These are phyloP conservation scores for Resseliella maxima DNA, from an alignment of 2,888 invertebrate genomes.

Conservation along the genomic window DNA sequence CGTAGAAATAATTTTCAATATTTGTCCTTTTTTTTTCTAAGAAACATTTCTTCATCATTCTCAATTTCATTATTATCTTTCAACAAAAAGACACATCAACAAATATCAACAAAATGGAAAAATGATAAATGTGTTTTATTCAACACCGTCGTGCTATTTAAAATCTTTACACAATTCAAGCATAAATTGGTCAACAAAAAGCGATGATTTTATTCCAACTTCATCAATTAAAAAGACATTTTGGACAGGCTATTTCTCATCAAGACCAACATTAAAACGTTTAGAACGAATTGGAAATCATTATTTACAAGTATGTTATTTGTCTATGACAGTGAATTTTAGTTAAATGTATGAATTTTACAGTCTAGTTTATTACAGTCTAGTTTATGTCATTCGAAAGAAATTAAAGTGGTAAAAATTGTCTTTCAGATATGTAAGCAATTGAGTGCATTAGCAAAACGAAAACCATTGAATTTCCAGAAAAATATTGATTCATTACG, in stretches of 20 bases:
- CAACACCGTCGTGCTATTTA: constrained; percentile 87
- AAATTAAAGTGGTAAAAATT: too few relatives aligned
- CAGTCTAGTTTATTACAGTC: too few relatives aligned
- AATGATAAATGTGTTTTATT: constrained; percentile 83
- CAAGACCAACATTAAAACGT: constrained; percentile 82
- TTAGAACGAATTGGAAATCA: constrained; percentile 81
- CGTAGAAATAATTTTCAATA: background rate
- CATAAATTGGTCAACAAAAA: constrained; percentile 76
- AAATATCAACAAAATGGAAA: constrained; percentile 71
- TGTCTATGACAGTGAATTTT: too few relatives aligned
- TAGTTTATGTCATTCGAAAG: too few relatives aligned
- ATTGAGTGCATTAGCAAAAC: constrained; percentile 73
- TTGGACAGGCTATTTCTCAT: constrained; percentile 94
- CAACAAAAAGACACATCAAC: constrained; percentile 72
- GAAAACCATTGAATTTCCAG: constrained; percentile 61
- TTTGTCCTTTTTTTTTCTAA: background rate
- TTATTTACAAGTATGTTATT: constrained; percentile 74
- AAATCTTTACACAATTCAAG: constrained; percentile 80
- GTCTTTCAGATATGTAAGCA: constrained; percentile 77
- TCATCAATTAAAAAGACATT: constrained; percentile 86
- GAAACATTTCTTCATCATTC: background rate
- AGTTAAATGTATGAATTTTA: too few relatives aligned
- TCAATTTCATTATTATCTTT: background rate
- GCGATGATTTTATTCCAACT: constrained; percentile 93
- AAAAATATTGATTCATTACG: constrained; percentile 72